Evolutionary conservation across 2,797 vertebrate genomes (phyloP).

Genomic region (Odontamblyopus rebecca): DNA sequence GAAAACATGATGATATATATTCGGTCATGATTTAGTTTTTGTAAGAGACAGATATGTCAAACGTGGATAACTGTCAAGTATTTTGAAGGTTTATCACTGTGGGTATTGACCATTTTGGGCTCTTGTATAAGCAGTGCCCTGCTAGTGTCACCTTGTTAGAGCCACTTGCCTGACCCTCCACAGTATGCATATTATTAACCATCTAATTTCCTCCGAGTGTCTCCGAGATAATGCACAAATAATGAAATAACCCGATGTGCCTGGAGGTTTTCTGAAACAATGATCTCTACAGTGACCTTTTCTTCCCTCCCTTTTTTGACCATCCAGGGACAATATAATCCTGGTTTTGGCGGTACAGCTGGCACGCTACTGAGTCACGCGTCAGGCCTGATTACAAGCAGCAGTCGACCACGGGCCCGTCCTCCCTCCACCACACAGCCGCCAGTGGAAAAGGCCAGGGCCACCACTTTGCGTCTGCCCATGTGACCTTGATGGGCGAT

Average conservation of each 20-base stretch:
- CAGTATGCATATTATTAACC: slow-evolving; percentile 20
- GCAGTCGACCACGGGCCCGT: slow-evolving; percentile 71
- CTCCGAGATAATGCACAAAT: slow-evolving; percentile 46
- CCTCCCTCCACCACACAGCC: slow-evolving; percentile 70
- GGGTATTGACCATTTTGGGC: background rate
- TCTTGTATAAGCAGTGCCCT: slow-evolving; percentile 6
- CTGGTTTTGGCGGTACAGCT: slow-evolving; percentile 72
- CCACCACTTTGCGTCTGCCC: slow-evolving; percentile 72
- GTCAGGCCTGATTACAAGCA: slow-evolving; percentile 83
- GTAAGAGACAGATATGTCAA: background rate
- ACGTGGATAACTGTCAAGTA: background rate
- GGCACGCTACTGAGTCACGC: slow-evolving; percentile 83
- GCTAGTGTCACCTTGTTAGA: slow-evolving; percentile 34
- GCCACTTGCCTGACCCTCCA: slow-evolving; percentile 27
- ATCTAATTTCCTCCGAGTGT: slow-evolving; percentile 40
- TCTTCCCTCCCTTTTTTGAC: slow-evolving; percentile 63
- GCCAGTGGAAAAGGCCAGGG: slow-evolving; percentile 76
- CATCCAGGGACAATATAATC: slow-evolving; percentile 76
- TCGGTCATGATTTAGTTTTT: background rate
- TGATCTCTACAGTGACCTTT: slow-evolving; percentile 76
- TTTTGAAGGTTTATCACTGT: background rate
- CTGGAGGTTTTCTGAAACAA: slow-evolving; percentile 67
- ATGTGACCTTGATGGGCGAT: slow-evolving; percentile 76
- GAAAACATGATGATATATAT: background rate
- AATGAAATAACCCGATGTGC: slow-evolving; percentile 48